Evolutionary conservation across 2,888 invertebrate genomes (phyloP), one percentile per base, ranked within the genome.

Genomic region (Catocala fraxini): DNA sequence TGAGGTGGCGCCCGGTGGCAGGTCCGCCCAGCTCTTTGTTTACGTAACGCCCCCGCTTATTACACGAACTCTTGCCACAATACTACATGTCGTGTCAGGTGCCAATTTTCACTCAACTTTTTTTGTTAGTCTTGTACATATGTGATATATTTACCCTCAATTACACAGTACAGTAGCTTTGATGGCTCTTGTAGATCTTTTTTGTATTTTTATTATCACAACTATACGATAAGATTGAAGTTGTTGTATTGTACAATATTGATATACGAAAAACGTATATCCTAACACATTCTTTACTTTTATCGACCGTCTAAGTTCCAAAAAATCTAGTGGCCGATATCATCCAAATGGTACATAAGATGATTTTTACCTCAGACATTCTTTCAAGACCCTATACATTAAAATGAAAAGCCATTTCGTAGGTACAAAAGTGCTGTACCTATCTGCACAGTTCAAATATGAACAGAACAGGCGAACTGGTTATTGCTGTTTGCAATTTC

Each of bases 21-120:
- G 91, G 85, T 84, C 91, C 93, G 92, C 93, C 93, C 93, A 91
- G 84, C 88, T 89, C 91, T 92, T 93, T 93, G 93, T 93, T 93
- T 91, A 92, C 86, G 91, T 87, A 88, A 91, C 93, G 92, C 93
- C 93, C 91, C 86, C 87, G 77, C 86, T 90, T 88, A 91, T 92
- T 92, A 91, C 80, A 75, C 74, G 75, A 85, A 82, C 82, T 82
- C 82, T 81, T 80, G 84, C 85, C 86, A 87, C 82, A 85, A 88
- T 86, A 81, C 59, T 68, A 69, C 67, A 65, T 75, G 62, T 54
- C 55, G 62, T 57, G 47, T 61, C 52, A 56, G 43, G 56, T 59
- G 54, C 59, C 25, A 63, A 72, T 66, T 64, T 56, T 34, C 49
- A 63, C 33, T 56, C 55, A 33, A 60, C 1, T 45, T 41, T 45